Percentiles rank a stretch among this genome's conserved stretches.
Evolutionary conservation across 2,797 vertebrate species (phyloP).

Genomic region (Botia kubotai): DNA sequence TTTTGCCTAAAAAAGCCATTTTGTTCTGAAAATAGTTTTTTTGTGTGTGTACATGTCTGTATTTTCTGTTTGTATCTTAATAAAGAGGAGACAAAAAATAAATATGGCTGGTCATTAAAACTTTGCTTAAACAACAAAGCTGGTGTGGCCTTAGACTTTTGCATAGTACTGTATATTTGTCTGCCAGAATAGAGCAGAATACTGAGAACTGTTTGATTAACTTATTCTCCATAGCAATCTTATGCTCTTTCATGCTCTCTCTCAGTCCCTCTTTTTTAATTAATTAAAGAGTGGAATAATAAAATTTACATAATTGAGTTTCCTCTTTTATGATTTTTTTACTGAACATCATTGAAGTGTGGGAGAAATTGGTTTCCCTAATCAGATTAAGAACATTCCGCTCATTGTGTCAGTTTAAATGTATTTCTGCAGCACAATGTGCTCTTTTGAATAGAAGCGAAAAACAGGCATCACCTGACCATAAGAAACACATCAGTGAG

Average conservation of each 20-base stretch:
- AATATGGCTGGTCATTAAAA: no score
- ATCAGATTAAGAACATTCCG: slow-evolving; percentile 36
- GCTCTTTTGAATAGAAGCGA: slow-evolving; percentile 22
- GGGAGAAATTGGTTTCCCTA: slow-evolving; percentile 34
- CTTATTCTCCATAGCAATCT: neutral
- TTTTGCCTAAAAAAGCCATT: no score
- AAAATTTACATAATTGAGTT: slow-evolving; percentile 38
- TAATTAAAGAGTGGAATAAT: slow-evolving; percentile 40
- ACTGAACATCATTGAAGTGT: slow-evolving; percentile 21
- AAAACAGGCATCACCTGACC: slow-evolving; percentile 17
- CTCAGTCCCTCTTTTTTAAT: neutral
- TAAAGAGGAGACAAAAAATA: no score
- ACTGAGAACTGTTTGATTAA: neutral
- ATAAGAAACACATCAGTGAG: slow-evolving; percentile 12
- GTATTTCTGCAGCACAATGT: slow-evolving; percentile 16
- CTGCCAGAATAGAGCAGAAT: neutral
- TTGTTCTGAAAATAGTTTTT: no score
- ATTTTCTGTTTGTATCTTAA: no score
- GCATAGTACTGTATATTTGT: no score
- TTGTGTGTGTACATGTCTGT: no score
- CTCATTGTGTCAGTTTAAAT: slow-evolving; percentile 37
- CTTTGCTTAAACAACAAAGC: no score
- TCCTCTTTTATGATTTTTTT: neutral
- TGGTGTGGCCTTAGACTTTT: no score
- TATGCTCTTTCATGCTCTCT: neutral